Evolutionary conservation across 1,140 invertebrate genomes (phyloP).

Genomic region (Anadara kagoshimensis): DNA sequence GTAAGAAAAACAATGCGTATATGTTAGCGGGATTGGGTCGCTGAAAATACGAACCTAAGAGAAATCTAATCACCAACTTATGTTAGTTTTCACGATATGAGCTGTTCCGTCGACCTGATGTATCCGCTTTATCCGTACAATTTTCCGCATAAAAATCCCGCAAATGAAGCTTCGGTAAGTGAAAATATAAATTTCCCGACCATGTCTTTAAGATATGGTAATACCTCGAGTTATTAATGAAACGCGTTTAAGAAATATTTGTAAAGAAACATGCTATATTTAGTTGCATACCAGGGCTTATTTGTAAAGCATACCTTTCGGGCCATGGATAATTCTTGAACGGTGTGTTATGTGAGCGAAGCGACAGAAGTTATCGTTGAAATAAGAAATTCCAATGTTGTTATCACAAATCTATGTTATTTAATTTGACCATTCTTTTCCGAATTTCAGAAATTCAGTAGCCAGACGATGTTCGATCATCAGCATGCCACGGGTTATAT

Average conservation of each 20-base stretch:
- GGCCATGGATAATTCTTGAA: neutral
- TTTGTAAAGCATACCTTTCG: slow-evolving; percentile 20
- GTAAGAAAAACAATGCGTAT: too few relatives aligned
- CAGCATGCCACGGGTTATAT: neutral
- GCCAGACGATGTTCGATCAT: slow-evolving; percentile 1
- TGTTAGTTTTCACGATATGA: neutral
- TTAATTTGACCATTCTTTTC: slow-evolving; percentile 5
- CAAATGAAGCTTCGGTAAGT: slow-evolving; percentile 31
- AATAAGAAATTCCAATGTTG: too few relatives aligned
- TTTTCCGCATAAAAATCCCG: slow-evolving; percentile 31
- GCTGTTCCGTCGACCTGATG: slow-evolving; percentile 24
- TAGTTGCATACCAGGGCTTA: slow-evolving; percentile 15
- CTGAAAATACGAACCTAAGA: too few relatives aligned
- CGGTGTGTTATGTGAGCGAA: neutral
- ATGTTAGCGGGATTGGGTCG: too few relatives aligned
- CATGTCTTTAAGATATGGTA: slow-evolving; percentile 11
- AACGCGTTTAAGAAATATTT: too few relatives aligned
- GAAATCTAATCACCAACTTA: too few relatives aligned
- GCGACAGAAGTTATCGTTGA: too few relatives aligned
- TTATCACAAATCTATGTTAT: neutral
- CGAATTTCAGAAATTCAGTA: slow-evolving; percentile 12
- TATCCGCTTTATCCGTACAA: slow-evolving; percentile 30
- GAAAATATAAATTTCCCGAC: slow-evolving; percentile 7
- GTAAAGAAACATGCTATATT: slow-evolving; percentile 11
- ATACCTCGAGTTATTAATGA: neutral